These are phyloP conservation scores for Numenius arquata DNA, from an alignment of 2,113 vertebrate species.

Conservation along the genomic window DNA sequence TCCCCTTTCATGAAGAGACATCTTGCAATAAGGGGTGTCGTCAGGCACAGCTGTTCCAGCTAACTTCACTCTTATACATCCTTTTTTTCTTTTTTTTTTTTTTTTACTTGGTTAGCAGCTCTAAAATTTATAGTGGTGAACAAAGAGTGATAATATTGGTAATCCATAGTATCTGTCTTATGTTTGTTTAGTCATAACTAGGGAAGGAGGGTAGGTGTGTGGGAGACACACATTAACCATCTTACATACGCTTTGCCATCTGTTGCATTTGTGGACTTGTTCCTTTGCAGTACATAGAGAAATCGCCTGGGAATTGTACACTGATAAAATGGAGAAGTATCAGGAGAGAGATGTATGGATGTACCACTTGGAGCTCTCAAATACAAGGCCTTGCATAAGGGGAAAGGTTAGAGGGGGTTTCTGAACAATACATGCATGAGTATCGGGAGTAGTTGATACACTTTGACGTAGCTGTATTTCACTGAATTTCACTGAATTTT, in stretches of 20 bases:
- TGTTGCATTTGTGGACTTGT: not conserved
- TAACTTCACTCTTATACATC: not conserved
- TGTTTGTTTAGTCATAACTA: conserved; percentile 42
- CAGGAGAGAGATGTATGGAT: not conserved
- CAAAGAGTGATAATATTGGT: not conserved
- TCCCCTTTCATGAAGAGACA: not conserved
- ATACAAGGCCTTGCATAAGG: not conserved
- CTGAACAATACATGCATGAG: not conserved
- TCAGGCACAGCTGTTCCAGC: not conserved
- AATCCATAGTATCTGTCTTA: conserved; percentile 8
- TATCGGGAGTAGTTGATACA: not conserved
- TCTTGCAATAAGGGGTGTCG: not conserved
- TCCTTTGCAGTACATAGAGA: not conserved
- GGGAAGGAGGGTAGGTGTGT: conserved; percentile 22
- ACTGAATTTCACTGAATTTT: too few relatives aligned
- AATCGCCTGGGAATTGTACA: not conserved
- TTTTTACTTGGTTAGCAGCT: not conserved
- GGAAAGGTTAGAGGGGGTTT: not conserved
- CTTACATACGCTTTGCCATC: conserved; percentile 51
- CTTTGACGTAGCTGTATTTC: not conserved
- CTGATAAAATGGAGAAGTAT: not conserved
- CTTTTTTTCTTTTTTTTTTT: not conserved
- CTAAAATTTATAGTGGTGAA: not conserved
- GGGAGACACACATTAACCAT: conserved; percentile 19
- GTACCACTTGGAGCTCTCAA: not conserved